Evolutionary conservation across 1,140 invertebrate genomes (phyloP).

Genomic region (Hypothenemus hampei): DNA sequence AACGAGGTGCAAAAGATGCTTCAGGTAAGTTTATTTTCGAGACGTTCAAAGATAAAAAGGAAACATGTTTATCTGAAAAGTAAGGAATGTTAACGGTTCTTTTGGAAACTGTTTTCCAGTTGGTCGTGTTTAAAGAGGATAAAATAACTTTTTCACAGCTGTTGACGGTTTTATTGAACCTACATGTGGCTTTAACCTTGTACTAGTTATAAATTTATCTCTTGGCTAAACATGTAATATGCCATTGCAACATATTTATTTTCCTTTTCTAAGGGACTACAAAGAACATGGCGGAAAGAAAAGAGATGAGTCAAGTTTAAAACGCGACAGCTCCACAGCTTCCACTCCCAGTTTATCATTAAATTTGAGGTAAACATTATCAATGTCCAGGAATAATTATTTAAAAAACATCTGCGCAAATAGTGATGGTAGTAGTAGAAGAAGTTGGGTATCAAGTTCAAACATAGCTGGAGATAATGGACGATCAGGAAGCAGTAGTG

Average conservation of each 20-base stretch:
- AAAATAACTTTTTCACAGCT: not conserved
- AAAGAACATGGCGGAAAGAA: constrained; percentile 77
- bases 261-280: constrained; percentile 69
- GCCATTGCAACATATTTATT: too few species aligned
- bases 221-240: not conserved
- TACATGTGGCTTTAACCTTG: constrained; percentile 1
- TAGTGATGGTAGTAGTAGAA: constrained; percentile 31
- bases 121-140: too few species aligned
- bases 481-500: constrained; percentile 6
- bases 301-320: constrained; percentile 49
- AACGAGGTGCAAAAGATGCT: constrained; percentile 86
- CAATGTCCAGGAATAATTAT: too few species aligned
- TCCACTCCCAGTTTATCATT: constrained; percentile 69
- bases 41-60: not conserved
- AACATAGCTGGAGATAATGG: constrained; percentile 44
- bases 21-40: constrained; percentile 57
- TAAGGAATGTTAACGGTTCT: too few species aligned
- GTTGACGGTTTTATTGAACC: not conserved
- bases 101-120: too few species aligned
- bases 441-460: constrained; percentile 55
- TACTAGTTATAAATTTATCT: constrained; percentile 12
- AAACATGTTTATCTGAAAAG: too few species aligned
- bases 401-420: too few species aligned
- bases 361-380: constrained; percentile 53
- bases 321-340: constrained; percentile 62